Base-by-base conservation (phyloP, 1,140 invertebrate genomes). In the Drosophila kurseongensis region DNA sequence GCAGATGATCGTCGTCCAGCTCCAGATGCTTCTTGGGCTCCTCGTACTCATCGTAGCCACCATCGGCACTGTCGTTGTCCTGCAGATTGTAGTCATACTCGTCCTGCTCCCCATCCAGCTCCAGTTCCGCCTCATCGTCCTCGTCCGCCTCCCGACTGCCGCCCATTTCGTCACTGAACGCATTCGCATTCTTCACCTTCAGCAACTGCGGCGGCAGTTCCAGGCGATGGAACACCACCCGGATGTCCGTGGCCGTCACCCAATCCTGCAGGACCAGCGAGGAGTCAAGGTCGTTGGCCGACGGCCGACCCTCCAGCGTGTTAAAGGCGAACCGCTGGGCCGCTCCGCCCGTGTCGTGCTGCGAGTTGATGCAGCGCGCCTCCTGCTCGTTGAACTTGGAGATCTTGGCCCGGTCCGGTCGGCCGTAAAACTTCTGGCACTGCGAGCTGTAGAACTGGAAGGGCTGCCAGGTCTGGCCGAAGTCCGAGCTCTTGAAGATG, bases 191-290 rank as follows among this genome's bases (percentile, higher is more conserved):
- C 32, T 86, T 84, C 14, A 67, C 66, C 45, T 81, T 59, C 92
- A 91, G 44, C 66, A 88, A 47, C 66, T 93, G 82, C 52, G 83
- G 62, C 38, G 95, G 95, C 94, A 97, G 95, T 80, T 97, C 95
- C 5, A 97, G 93, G 0, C 97, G 95, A 84, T 98, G 97, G 92
- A 99, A 99, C 0, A 99, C 96, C 4, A 99, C 96, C 72, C 96
- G 95, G 48, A 99, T 97, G 86, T 99, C 98, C 0, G 98, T 99
- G 0, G 98, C 98, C 0, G 98, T 99, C 0, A 99, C 97, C 99
- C 99, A 99, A 92, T 99, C 98, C 92, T 99, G 98, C 5, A 99
- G 94, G 12, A 99, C 98, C 1, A 98, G 97, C 8, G 97, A 99
- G 78, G 96, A 96, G 90, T 99, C 98, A 91, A 99, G 98, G 90